These are phyloP conservation scores for Pristiophorus japonicus DNA, from an alignment of 2,113 vertebrate species.

Conservation along the genomic window DNA sequence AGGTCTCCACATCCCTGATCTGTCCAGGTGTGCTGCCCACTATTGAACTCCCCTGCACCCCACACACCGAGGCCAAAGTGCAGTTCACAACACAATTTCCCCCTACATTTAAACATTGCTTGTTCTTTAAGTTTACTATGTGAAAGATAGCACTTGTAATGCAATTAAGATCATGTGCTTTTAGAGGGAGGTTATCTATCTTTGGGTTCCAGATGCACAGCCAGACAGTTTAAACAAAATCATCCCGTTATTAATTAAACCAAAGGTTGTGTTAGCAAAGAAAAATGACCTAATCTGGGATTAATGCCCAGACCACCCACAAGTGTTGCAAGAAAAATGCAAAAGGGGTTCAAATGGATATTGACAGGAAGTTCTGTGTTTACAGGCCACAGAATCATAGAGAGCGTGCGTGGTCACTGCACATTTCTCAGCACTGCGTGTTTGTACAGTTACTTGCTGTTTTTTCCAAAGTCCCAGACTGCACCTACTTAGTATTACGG, in stretches of 20 bases:
- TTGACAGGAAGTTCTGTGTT: not conserved
- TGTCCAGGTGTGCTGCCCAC: not conserved
- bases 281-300: not conserved
- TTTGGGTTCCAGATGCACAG: not conserved
- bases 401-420: not conserved
- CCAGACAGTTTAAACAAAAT: not conserved
- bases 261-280: not conserved
- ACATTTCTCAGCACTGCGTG: not conserved
- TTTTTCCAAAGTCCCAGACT: no score
- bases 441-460: not conserved
- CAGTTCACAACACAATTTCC: not conserved
- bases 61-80: not conserved
- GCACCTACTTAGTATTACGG: no score
- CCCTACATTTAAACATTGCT: not conserved
- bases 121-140: not conserved
- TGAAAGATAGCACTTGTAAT: not conserved
- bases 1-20: not conserved
- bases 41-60: not conserved
- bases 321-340: not conserved
- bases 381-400: not conserved
- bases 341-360: slow-evolving; percentile 16
- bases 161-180: not conserved
- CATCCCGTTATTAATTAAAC: slow-evolving; percentile 9
- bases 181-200: not conserved
- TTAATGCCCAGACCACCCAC: not conserved